These are phyloP conservation scores for Drosophila chauvacae DNA, from an alignment of 1,140 invertebrate genomes.

Conservation along the genomic window DNA sequence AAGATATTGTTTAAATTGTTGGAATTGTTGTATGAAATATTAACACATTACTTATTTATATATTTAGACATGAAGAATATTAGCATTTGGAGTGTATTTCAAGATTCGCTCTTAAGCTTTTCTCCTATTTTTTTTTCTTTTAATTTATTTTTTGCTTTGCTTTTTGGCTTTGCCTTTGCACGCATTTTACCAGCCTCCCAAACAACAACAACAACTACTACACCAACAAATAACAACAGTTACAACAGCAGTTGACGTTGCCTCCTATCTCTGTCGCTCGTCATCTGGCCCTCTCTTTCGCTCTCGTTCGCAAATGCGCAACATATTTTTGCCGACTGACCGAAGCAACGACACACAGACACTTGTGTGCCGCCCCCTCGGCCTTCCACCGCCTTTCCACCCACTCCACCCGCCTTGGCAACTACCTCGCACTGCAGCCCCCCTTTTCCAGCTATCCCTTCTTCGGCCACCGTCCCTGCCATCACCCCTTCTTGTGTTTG, in stretches of 20 bases:
- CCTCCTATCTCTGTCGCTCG: slow-evolving; percentile 21
- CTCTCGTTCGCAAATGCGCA: slow-evolving; percentile 65
- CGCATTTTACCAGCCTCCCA: slow-evolving; percentile 67
- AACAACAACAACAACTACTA: slow-evolving; percentile 31
- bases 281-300: slow-evolving; percentile 21
- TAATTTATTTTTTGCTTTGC: slow-evolving; percentile 9
- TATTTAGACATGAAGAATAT: too few relatives aligned
- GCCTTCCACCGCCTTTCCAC: slow-evolving; percentile 16
- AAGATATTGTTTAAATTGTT: too few relatives aligned
- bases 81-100: slow-evolving; percentile 24
- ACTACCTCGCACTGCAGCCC: background rate
- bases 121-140: background rate
- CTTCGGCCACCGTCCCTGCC: slow-evolving; percentile 6
- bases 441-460: slow-evolving; percentile 7
- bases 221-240: slow-evolving; percentile 64
- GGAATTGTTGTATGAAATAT: too few relatives aligned
- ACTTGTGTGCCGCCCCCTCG: slow-evolving; percentile 48
- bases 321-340: slow-evolving; percentile 80
- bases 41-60: too few relatives aligned
- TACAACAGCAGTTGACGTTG: slow-evolving; percentile 59
- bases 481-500: slow-evolving; percentile 22
- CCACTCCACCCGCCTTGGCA: background rate
- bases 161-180: slow-evolving; percentile 53
- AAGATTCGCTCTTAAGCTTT: slow-evolving; percentile 3
- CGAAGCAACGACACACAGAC: slow-evolving; percentile 51